These are phyloP conservation scores for Empis stercorea DNA, from an alignment of 2,888 invertebrate genomes.

Conservation along the genomic window DNA sequence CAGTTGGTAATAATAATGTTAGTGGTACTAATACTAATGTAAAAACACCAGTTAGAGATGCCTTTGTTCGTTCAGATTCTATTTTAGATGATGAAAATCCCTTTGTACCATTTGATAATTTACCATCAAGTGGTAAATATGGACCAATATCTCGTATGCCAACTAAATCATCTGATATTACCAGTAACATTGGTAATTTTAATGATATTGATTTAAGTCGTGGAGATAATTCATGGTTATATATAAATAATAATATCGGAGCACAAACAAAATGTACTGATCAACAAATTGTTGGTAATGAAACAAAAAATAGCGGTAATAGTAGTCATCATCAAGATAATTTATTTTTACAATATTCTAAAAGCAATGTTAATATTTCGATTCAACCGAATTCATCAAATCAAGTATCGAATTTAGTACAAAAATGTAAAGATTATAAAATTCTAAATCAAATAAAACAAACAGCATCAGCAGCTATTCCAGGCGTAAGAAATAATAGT, in stretches of 20 bases:
- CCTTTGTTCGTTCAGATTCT: slow-evolving; percentile 41
- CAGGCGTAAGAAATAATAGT: slow-evolving; percentile 8
- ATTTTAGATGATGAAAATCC: slow-evolving; percentile 46
- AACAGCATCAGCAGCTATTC: slow-evolving; percentile 6
- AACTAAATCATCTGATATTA: slow-evolving; percentile 17
- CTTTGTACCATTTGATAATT: slow-evolving; percentile 50
- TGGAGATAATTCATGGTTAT: slow-evolving; percentile 11
- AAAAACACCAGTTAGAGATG: slow-evolving; percentile 21
- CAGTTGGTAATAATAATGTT: neutral
- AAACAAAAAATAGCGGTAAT: neutral
- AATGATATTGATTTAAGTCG: neutral
- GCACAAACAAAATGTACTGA: slow-evolving; percentile 8
- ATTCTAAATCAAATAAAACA: slow-evolving; percentile 3
- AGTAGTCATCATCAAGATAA: no score
- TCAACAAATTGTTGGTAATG: no score
- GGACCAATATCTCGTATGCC: slow-evolving; percentile 51
- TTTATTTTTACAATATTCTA: no score
- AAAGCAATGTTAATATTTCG: no score
- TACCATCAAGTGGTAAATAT: slow-evolving; percentile 46
- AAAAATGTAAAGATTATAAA: slow-evolving; percentile 8
- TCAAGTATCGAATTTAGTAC: neutral
- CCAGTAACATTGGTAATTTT: slow-evolving; percentile 13
- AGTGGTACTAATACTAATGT: slow-evolving; percentile 8
- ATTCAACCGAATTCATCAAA: no score
- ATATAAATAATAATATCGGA: slow-evolving; percentile 14